Percentiles rank a stretch among this genome's conserved stretches.
Conservation (phyloP, 1,140 invertebrate species). For the Pseudachorutes palmiensis region DNA sequence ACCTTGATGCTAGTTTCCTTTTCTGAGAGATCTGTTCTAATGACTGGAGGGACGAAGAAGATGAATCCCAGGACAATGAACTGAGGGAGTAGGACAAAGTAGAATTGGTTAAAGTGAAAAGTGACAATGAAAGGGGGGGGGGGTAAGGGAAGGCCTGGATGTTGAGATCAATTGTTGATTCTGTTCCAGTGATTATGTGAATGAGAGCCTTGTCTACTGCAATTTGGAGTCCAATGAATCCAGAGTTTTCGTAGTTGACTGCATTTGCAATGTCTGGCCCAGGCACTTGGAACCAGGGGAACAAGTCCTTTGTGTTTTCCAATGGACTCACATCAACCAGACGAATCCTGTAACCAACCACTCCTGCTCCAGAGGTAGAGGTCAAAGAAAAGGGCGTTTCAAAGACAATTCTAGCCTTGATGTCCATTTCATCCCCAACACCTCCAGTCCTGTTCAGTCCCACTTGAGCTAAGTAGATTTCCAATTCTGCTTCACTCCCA, state of each 20-base stretch:
- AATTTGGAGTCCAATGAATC: slow-evolving; percentile 31
- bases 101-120: slow-evolving; percentile 26
- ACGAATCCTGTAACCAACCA: slow-evolving; percentile 30
- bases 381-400: slow-evolving; percentile 9
- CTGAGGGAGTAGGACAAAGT: slow-evolving; percentile 20
- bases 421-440: neutral
- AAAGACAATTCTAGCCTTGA: slow-evolving; percentile 29
- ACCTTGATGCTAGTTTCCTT: slow-evolving; percentile 36
- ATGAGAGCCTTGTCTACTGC: slow-evolving; percentile 28
- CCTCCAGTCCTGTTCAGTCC: neutral
- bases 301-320: slow-evolving; percentile 52
- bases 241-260: slow-evolving; percentile 19
- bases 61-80: slow-evolving; percentile 32
- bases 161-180: slow-evolving; percentile 21
- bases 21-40: slow-evolving; percentile 30
- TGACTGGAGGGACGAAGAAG: slow-evolving; percentile 34
- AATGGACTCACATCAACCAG: slow-evolving; percentile 15
- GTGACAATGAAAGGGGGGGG: slow-evolving; percentile 23
- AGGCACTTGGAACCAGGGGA: slow-evolving; percentile 58
- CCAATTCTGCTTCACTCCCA: slow-evolving; percentile 26
- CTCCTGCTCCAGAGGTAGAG: neutral
- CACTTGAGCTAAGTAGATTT: slow-evolving; percentile 15
- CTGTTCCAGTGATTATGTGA: slow-evolving; percentile 10
- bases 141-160: slow-evolving; percentile 25
- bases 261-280: slow-evolving; percentile 47